Evolutionary conservation across 2,888 invertebrate species (phyloP).

Genomic region (Palloptera scutellata): DNA sequence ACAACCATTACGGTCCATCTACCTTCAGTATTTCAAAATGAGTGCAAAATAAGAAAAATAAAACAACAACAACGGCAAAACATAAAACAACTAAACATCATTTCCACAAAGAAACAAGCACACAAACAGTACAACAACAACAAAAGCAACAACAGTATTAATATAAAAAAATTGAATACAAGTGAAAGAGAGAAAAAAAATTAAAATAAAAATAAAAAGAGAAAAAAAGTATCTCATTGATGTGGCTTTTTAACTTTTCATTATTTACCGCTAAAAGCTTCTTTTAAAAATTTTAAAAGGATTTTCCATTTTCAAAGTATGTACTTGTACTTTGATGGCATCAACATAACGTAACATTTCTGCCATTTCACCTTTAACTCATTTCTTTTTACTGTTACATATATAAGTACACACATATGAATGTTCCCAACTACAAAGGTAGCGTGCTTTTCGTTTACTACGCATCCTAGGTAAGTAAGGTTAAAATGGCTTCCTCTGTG

Average conservation of each 20-base stretch:
- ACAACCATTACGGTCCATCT: conserved; percentile 31
- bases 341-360: neutral
- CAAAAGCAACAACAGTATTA: neutral
- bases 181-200: neutral
- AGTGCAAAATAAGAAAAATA: conserved; percentile 14
- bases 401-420: neutral
- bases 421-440: neutral
- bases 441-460: too few relatives aligned
- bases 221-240: conserved; percentile 56
- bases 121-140: neutral
- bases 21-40: conserved; percentile 22
- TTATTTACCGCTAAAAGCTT: conserved; percentile 66
- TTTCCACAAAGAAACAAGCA: too few relatives aligned
- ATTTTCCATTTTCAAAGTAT: conserved; percentile 44
- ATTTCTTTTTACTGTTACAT: neutral
- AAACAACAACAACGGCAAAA: neutral
- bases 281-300: conserved; percentile 62
- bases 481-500: too few relatives aligned
- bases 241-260: conserved; percentile 66
- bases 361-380: conserved; percentile 5
- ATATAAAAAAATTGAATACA: neutral
- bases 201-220: conserved; percentile 1
- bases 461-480: too few relatives aligned
- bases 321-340: conserved; percentile 9
- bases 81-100: neutral